Evolutionary conservation across 2,113 vertebrate genomes (phyloP).

Genomic region (Triplophysa siluroides): DNA sequence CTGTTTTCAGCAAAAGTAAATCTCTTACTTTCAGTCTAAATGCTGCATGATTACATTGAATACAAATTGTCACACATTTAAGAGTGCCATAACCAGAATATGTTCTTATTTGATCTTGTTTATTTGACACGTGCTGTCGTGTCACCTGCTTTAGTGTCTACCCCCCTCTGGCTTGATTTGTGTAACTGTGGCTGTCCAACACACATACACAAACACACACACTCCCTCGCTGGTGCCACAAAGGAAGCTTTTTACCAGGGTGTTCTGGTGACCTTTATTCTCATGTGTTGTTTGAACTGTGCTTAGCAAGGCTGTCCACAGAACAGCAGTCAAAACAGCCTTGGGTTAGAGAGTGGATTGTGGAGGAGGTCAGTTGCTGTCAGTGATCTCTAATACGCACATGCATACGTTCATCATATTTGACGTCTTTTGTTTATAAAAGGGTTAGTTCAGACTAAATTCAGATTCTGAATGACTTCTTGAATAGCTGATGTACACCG

Average conservation of each 20-base stretch:
- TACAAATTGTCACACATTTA: too few species aligned
- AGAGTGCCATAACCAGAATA: background rate
- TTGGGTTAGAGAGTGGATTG: conserved; percentile 5
- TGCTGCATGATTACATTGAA: too few species aligned
- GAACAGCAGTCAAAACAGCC: conserved; percentile 49
- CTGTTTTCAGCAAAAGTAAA: too few species aligned
- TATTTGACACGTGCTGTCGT: conserved; percentile 1
- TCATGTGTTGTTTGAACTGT: conserved; percentile 53
- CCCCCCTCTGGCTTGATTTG: conserved; percentile 45
- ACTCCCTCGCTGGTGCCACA: conserved; percentile 34
- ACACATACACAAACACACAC: background rate
- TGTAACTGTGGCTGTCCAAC: conserved; percentile 13
- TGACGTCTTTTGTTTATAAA: background rate
- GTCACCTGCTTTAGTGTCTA: conserved; percentile 22
- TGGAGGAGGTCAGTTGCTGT: background rate
- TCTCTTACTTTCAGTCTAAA: too few species aligned
- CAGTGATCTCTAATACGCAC: too few species aligned
- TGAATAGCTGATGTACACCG: too few species aligned
- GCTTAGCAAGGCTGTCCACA: conserved; percentile 41
- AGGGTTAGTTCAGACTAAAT: too few species aligned
- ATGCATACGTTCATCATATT: too few species aligned
- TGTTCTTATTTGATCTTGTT: conserved; percentile 26
- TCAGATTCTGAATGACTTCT: too few species aligned
- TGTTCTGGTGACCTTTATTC: conserved; percentile 57
- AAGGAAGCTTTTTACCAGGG: conserved; percentile 56